Evolutionary conservation across 2,888 invertebrate genomes (phyloP), one percentile per base, ranked within the genome.

Genomic region (Rotaria sp.): DNA sequence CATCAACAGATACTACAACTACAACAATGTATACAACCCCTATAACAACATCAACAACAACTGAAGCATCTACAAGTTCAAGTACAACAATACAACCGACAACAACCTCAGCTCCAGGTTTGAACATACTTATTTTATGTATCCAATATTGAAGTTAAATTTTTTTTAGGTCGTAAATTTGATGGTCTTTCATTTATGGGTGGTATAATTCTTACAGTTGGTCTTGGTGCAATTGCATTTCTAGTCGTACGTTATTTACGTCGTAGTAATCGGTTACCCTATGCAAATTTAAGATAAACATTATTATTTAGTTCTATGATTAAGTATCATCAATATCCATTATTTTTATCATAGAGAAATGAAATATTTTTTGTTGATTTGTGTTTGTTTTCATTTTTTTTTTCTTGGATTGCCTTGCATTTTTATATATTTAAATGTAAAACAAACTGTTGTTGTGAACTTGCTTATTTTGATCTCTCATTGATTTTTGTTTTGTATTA

Each of bases 171-270:
- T 80, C 80, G 80, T 26, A 80, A 80, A 80, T 80, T 80, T 45
- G 80, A 80, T 80, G 80, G 45, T 10, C 45, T 80, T n/a, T 45
- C 45, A n/a, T 80, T 80, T 13, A 45, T 80, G n/a, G 80, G 80
- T n/a, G 80, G 80, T 4, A 80, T 80, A 26, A 80, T 80, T 26
- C 45, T 80, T 41, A 45, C n/a, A 13, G 26, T 24, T n/a, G 80
- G 80, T 45, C 26, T 80, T 45, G 45, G 26, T 80, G 80, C 80
- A 80, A 10, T 80, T 26, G n/a, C n/a, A 2, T 80, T 10, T n/a
- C 45, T 80, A 2, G 41, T 80, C 24, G 11, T 45, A n/a, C 24
- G 26, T 45, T 80, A 80, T 80, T 45, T 80, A 80, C 41, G 80
- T 11, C 41, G 45, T 15, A 80, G 7, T 45, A 45, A 45, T n/a